Conservation (phyloP, 2,888 invertebrate species). For the Lithophane ornitopus region DNA sequence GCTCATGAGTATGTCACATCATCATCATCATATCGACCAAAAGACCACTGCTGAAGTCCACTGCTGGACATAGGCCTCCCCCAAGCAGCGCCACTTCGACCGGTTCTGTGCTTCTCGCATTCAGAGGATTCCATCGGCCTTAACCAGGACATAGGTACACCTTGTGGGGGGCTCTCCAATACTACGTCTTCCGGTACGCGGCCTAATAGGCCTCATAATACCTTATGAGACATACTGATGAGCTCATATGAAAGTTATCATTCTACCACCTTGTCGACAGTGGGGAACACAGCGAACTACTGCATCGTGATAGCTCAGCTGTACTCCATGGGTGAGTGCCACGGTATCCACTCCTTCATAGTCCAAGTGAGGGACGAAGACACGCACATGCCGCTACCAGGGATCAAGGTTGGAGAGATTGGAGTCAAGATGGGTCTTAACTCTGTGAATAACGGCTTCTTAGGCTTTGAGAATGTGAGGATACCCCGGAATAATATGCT, state of each 20-base stretch:
- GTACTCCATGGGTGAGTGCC: conserved; percentile 94
- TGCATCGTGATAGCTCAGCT: conserved; percentile 98
- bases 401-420: conserved; percentile 98
- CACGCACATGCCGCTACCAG: conserved; percentile 96
- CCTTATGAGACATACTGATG: background rate
- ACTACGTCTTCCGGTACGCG: too few relatives aligned
- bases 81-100: too few relatives aligned
- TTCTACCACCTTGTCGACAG: conserved; percentile 84
- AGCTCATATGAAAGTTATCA: background rate
- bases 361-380: conserved; percentile 97
- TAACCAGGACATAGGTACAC: too few relatives aligned
- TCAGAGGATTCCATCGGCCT: too few relatives aligned
- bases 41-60: too few relatives aligned
- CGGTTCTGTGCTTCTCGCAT: too few relatives aligned
- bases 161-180: too few relatives aligned
- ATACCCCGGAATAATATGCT: conserved; percentile 97
- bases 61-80: too few relatives aligned
- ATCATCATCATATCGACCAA: too few relatives aligned
- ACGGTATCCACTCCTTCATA: conserved; percentile 97
- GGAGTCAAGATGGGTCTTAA: conserved; percentile 98
- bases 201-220: too few relatives aligned
- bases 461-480: conserved; percentile 96
- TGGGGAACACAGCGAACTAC: conserved; percentile 98
- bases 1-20: background rate
- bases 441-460: conserved; percentile 97